Evolutionary conservation across 2,797 vertebrate genomes (phyloP), one percentile per base, ranked within the genome.

Genomic region (Sebastolobus altivelis): DNA sequence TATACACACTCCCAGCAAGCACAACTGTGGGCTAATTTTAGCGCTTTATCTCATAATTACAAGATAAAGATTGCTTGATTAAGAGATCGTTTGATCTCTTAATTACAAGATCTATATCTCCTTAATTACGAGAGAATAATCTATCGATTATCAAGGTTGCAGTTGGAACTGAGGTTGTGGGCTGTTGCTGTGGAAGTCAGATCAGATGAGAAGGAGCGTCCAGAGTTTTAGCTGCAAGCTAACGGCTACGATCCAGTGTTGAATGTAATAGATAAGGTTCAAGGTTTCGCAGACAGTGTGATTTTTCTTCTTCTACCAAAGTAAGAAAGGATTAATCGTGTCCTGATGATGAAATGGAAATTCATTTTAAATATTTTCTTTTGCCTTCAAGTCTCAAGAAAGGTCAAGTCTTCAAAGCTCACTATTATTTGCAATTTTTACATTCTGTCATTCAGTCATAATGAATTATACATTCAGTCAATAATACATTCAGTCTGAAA

Each of bases 61-160:
- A 16, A 27, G 77, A 74, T 84, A 43, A 61, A 75, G 3, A 70
- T 71, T 20, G 0, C 6, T 61, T 6, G 69, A 72, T 77, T 46
- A 27, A 22, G 6, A 25, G 2, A 38, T 43, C 1, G 2, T 62
- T 81, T 63, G 60, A 75, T 82, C 55, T 79, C 58, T 35, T 62
- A 65, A 74, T 79, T 72, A 46, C 3, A 4, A 66, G 68, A 77
- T 68, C 1, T 20, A 3, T 43, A 76, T 83, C 80, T 72, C 5
- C 5, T 56, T 88, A 55, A 79, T 81, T 43, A 33, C 38, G 46
- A 68, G 37, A 49, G 27, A 37, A 38, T n/a, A 37, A 82, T 55
- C 40, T 67, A 29, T 35, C 31, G 33, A 67, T 79, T 61, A 65
- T 72, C 60, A 75, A 4, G 7, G 11, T 4, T 8, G 27, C 20